These are phyloP conservation scores for Saturnia japonica DNA, from an alignment of 2,888 invertebrate species.

Conservation along the genomic window DNA sequence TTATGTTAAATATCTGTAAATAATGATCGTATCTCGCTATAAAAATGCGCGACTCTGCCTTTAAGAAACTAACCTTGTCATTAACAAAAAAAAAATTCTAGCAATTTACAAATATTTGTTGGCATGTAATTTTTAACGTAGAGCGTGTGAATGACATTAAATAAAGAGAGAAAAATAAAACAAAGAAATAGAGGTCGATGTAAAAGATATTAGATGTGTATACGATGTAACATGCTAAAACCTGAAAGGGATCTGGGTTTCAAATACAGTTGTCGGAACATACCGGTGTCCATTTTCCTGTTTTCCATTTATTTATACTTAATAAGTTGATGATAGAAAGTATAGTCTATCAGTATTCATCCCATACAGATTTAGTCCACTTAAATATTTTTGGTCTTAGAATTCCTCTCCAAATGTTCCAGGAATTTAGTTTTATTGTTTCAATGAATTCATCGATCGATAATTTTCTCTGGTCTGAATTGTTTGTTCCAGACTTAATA, in stretches of 20 bases:
- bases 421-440: neutral
- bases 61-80: neutral
- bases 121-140: neutral
- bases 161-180: neutral
- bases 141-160: neutral
- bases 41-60: neutral
- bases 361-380: neutral
- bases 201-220: no score
- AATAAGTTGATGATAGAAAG: neutral
- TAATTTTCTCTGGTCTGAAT: neutral
- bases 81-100: neutral
- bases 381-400: neutral
- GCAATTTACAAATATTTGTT: neutral
- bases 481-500: neutral
- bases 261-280: neutral
- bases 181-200: neutral
- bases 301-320: neutral
- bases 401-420: neutral
- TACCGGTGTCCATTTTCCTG: no score
- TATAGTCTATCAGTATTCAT: neutral
- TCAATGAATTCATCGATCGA: neutral
- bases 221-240: neutral
- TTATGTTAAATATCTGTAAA: neutral
- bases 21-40: neutral
- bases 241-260: neutral